These are phyloP conservation scores for Enteromius afrohamiltoni DNA, from an alignment of 2,797 vertebrate genomes.

Conservation along the genomic window DNA sequence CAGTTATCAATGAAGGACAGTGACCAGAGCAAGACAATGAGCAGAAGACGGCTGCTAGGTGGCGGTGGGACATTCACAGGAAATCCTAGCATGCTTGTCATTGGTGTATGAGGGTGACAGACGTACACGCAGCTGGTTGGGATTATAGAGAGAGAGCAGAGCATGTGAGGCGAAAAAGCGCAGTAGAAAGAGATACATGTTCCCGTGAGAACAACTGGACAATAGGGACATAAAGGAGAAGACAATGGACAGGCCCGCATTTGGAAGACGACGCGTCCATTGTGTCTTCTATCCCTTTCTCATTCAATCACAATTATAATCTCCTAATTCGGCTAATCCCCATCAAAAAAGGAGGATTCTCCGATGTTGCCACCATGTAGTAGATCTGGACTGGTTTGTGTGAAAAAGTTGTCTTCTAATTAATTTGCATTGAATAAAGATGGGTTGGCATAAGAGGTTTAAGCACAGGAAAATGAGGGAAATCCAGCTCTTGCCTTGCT, in stretches of 20 bases:
- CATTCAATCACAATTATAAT: slow-evolving; percentile 43
- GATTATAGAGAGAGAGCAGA: slow-evolving; percentile 59
- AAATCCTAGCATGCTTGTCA: slow-evolving; percentile 56
- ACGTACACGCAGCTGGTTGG: slow-evolving; percentile 60
- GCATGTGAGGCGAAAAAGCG: slow-evolving; percentile 4
- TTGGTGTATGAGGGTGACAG: slow-evolving; percentile 30
- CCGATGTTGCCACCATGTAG: slow-evolving; percentile 9
- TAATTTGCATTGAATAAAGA: slow-evolving; percentile 75
- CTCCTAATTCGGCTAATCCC: slow-evolving; percentile 69
- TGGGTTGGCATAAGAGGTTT: slow-evolving; percentile 67
- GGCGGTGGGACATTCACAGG: slow-evolving; percentile 32
- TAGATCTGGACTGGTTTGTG: slow-evolving; percentile 40
- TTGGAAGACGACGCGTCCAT: slow-evolving; percentile 36
- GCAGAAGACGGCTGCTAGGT: slow-evolving; percentile 33
- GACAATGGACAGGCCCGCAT: slow-evolving; percentile 61
- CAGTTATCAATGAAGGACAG: slow-evolving; percentile 74
- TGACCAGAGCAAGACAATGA: slow-evolving; percentile 69
- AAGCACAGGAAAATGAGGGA: slow-evolving; percentile 50
- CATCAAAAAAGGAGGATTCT: slow-evolving; percentile 52
- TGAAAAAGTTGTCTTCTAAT: slow-evolving; percentile 65
- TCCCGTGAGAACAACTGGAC: slow-evolving; percentile 56
- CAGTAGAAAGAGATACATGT: slow-evolving; percentile 13
- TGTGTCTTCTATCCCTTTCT: slow-evolving; percentile 36
- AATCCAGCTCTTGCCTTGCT: slow-evolving; percentile 54
- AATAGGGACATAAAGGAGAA: slow-evolving; percentile 52